Evolutionary conservation across 1,140 invertebrate genomes (phyloP).

Genomic region (Drosophila carrolli): DNA sequence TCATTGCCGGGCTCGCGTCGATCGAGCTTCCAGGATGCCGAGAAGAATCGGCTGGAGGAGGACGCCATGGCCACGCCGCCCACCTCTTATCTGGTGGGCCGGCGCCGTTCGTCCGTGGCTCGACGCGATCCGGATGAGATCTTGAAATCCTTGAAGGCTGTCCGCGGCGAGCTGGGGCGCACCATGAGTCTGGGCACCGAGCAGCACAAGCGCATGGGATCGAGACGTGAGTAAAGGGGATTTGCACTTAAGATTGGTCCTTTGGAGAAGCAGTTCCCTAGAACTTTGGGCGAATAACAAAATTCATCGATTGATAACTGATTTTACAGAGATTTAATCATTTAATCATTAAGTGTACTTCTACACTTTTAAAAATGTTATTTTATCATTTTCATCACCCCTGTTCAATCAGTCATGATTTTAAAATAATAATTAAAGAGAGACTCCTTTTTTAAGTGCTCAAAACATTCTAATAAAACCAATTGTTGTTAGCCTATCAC

Average conservation of each 20-base stretch:
- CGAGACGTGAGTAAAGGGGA: constrained; percentile 87
- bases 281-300: neutral
- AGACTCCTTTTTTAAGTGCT: neutral
- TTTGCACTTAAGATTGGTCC: too few species aligned
- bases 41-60: constrained; percentile 85
- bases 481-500: too few species aligned
- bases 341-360: too few species aligned
- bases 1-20: constrained; percentile 93
- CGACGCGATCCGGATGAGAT: constrained; percentile 93
- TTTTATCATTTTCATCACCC: too few species aligned
- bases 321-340: neutral
- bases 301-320: neutral
- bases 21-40: constrained; percentile 91
- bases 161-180: constrained; percentile 91
- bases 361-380: neutral
- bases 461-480: too few species aligned
- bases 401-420: neutral
- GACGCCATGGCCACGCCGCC: constrained; percentile 86
- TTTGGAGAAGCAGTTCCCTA: neutral
- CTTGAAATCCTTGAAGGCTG: constrained; percentile 90
- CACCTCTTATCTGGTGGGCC: constrained; percentile 87
- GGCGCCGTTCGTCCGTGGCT: constrained; percentile 91
- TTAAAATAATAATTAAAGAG: neutral
- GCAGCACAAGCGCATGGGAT: constrained; percentile 85
- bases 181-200: constrained; percentile 91